Conservation (phyloP, 2,113 vertebrate species). For the Psilopsiagon aymara region DNA sequence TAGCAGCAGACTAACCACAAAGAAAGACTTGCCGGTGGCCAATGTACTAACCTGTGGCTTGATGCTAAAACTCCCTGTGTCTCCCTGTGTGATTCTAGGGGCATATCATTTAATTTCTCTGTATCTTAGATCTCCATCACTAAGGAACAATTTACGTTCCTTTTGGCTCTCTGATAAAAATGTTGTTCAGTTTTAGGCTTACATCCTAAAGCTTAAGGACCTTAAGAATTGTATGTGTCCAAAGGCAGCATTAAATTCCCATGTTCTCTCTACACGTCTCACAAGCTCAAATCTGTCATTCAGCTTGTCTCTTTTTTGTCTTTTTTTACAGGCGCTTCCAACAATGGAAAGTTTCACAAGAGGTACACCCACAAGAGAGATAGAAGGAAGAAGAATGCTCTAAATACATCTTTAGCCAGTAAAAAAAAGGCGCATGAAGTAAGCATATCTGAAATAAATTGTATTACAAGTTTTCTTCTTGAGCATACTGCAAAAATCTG, state of each 20-base stretch:
- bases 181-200: not conserved
- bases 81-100: not conserved
- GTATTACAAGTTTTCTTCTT: constrained; percentile 2
- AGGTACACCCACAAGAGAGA: not conserved
- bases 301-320: constrained; percentile 23
- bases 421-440: not conserved
- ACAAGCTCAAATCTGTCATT: not conserved
- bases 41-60: not conserved
- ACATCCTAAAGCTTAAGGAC: not conserved
- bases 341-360: constrained; percentile 27
- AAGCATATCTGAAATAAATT: not conserved
- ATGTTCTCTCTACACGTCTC: not conserved
- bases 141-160: not conserved
- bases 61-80: not conserved
- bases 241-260: not conserved
- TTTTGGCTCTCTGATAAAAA: not conserved
- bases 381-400: not conserved
- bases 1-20: not conserved
- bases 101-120: not conserved
- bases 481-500: not conserved
- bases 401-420: not conserved
- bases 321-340: not conserved
- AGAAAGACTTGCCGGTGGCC: not conserved
- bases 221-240: not conserved
- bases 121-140: not conserved